Conservation (phyloP, 2,888 invertebrate species). For the Acrobasis consociella region DNA sequence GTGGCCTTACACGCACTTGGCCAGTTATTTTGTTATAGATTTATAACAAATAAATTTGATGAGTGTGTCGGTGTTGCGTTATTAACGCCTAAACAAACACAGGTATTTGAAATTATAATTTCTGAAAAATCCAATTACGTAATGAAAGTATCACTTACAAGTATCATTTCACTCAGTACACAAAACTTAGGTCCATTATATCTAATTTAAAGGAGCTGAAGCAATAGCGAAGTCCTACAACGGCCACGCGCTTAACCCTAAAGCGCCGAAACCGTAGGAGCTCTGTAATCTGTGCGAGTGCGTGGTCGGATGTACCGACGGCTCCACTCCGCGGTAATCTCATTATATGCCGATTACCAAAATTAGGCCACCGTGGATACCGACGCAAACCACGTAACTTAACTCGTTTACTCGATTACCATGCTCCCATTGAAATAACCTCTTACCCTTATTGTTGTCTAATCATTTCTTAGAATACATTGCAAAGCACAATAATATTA, state of each 20-base stretch:
- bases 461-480: not conserved
- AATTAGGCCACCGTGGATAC: conserved; percentile 54
- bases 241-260: conserved; percentile 66
- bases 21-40: too few species aligned
- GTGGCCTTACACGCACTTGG: too few species aligned
- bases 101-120: too few species aligned
- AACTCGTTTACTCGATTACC: conserved; percentile 31
- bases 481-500: conserved; percentile 1
- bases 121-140: too few species aligned
- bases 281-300: conserved; percentile 68
- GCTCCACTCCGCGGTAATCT: conserved; percentile 57
- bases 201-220: conserved; percentile 19
- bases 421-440: conserved; percentile 22
- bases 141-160: not conserved
- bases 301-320: conserved; percentile 36
- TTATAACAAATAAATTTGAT: too few species aligned
- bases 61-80: too few species aligned
- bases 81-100: too few species aligned
- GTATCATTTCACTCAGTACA: not conserved
- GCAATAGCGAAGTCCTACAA: conserved; percentile 54
- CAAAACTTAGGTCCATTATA: not conserved
- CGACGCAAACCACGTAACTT: conserved; percentile 24
- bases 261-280: conserved; percentile 74
- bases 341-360: conserved; percentile 54
- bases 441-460: conserved; percentile 8